These are phyloP conservation scores for Antheraea yamamai DNA, from an alignment of 2,888 invertebrate species.

Conservation along the genomic window DNA sequence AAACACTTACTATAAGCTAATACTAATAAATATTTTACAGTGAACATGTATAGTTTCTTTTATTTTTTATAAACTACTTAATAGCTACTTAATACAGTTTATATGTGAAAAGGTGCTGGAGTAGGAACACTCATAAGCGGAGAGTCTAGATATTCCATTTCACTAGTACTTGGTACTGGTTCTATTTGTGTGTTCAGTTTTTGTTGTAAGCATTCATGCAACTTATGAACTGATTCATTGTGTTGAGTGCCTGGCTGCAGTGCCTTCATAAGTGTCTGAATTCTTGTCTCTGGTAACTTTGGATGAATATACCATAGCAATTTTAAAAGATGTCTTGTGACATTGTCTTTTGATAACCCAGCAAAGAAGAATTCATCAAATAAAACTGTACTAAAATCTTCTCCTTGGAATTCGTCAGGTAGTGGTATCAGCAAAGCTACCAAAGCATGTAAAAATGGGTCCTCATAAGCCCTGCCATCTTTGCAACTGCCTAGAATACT, in stretches of 20 bases:
- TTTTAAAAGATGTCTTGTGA: constrained; percentile 94
- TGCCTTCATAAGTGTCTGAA: constrained; percentile 91
- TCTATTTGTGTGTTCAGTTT: constrained; percentile 89
- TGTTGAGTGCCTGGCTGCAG: constrained; percentile 90
- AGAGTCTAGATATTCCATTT: constrained; percentile 89
- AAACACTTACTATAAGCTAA: constrained; percentile 61
- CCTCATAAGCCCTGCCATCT: constrained; percentile 95
- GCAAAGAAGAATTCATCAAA: constrained; percentile 98
- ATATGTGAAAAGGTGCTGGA: constrained; percentile 86
- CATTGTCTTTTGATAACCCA: constrained; percentile 93
- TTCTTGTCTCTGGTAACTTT: constrained; percentile 89
- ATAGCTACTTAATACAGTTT: constrained; percentile 29
- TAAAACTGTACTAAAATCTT: constrained; percentile 96
- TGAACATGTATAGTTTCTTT: constrained; percentile 46
- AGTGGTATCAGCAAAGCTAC: constrained; percentile 93
- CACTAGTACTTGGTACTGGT: constrained; percentile 83
- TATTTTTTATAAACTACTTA: constrained; percentile 14
- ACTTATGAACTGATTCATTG: constrained; percentile 90
- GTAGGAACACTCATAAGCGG: constrained; percentile 93
- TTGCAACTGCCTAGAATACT: constrained; percentile 95
- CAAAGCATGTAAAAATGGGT: constrained; percentile 96
- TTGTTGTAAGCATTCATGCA: constrained; percentile 89
- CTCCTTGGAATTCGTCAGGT: constrained; percentile 95
- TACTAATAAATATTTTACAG: constrained; percentile 74
- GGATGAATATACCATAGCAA: constrained; percentile 95